Base-by-base conservation (phyloP, 2,888 invertebrate genomes). In the Acanthosoma haemorrhoidale region DNA sequence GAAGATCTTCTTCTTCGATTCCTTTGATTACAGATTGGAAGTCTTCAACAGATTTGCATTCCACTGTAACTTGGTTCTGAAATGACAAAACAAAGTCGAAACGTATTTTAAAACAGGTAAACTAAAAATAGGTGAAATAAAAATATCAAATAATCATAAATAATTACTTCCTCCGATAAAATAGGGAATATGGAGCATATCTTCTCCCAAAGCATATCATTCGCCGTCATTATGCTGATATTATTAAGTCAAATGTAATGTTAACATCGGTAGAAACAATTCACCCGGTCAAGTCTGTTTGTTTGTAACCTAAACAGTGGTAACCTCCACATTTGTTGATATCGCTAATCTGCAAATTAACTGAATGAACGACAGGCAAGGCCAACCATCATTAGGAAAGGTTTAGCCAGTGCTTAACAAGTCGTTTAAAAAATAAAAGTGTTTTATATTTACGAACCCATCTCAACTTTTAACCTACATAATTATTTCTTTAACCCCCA, bases 1-100 rank as follows among this genome's bases (percentile, higher is more conserved):
- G 75, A 43, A 82, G 69, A 31, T 80, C 77, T n/a, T 78, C 72
- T 1, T 74, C 71, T 15, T 78, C 79, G 70, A 82, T 31, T 16
- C 15, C 11, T 38, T 16, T 34, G 8, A 70, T 43, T 13, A 70
- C 18, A 36, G 67, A 21, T 38, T 43, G 36, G 25, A 66, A 66
- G 16, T 66, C 66, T n/a, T 63, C 29, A 16, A 39, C 63, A 16
- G 36, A 15, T 21, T 25, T 21, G 13, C 38, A 39, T 39, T 63
- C 63, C 16, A 29, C 38, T 18, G 34, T 5, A 9, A 36, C 15
- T 15, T 63, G 18, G 6, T n/a, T n/a, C 63, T 63, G 39, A 39
- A 63, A 63, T 16, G 25, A 25, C 1, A 41, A 41, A 11, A 41
- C 15, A 11, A 15, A n/a, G 8, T 8, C 13, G 36, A 8, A 36